Conservation (phyloP, 2,888 invertebrate genomes). For the Synanthedon vespiformis region DNA sequence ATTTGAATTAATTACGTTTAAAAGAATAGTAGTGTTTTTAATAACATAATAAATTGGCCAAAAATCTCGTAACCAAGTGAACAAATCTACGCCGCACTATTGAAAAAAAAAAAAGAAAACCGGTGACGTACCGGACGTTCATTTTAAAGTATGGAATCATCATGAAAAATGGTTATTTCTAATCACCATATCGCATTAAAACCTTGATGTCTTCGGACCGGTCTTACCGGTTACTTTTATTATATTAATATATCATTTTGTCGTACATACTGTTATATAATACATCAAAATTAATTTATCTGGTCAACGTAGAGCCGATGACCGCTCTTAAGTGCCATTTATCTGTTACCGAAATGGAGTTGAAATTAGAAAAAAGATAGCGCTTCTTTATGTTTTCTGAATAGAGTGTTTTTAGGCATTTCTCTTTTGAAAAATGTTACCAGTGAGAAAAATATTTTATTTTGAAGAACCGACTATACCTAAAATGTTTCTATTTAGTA, state of each 20-base stretch:
- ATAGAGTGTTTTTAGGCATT: constrained; percentile 7
- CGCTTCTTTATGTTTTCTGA: constrained; percentile 7
- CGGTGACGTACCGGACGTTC: constrained; percentile 33
- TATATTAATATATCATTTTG: constrained; percentile 55
- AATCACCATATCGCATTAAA: constrained; percentile 52
- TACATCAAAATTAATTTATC: constrained; percentile 57
- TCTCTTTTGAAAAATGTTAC: neutral
- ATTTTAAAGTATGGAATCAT: constrained; percentile 24
- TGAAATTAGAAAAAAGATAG: constrained; percentile 15
- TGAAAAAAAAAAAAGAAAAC: constrained; percentile 18
- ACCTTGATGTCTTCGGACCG: constrained; percentile 39
- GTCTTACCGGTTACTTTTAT: constrained; percentile 32
- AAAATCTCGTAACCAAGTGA: constrained; percentile 19
- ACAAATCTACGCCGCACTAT: constrained; percentile 44
- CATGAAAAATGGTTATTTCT: constrained; percentile 49
- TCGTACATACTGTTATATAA: constrained; percentile 46
- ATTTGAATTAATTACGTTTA: no score
- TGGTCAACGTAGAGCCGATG: constrained; percentile 40
- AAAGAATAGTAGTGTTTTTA: no score
- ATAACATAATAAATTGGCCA: constrained; percentile 14
- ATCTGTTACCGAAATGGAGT: constrained; percentile 26
- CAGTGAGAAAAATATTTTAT: neutral
- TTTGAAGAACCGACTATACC: no score
- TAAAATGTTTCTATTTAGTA: no score
- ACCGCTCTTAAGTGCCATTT: constrained; percentile 38